phyloP scores from a whole-genome alignment of 2,797 vertebrate genomes.

The Amniataba percoides region DNA sequence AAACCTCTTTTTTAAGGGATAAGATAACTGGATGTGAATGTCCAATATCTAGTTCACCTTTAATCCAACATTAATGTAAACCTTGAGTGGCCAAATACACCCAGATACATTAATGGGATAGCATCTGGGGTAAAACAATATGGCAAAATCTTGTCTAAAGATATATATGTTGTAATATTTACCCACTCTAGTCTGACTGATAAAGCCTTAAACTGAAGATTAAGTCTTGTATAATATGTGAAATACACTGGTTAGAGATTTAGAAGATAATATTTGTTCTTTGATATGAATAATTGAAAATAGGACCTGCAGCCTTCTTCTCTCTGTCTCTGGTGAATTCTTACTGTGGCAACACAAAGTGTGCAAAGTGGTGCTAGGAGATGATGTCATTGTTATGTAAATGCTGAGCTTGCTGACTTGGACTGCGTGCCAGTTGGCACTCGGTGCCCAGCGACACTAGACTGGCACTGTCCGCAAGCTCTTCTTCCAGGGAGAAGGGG shows the following conservation, averaged over 20 bases:
- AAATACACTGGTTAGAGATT: background rate
- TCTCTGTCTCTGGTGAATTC: conserved; percentile 26
- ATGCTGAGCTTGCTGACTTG: conserved; percentile 68
- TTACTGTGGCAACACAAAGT: conserved; percentile 47
- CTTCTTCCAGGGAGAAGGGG: conserved; percentile 15
- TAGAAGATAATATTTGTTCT: background rate
- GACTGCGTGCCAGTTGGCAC: conserved; percentile 79
- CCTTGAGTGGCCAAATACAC: background rate
- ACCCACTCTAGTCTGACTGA: background rate
- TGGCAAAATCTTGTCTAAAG: background rate
- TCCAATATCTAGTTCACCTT: too few species aligned
- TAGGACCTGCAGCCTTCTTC: conserved; percentile 4
- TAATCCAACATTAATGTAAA: background rate
- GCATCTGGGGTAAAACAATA: background rate
- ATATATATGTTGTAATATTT: background rate
- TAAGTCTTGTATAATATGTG: background rate
- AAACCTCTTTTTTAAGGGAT: background rate
- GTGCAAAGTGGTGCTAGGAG: conserved; percentile 52
- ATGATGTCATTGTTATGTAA: conserved; percentile 88
- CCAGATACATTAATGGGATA: background rate
- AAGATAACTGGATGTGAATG: background rate
- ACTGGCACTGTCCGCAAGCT: conserved; percentile 61
- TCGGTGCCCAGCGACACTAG: conserved; percentile 62
- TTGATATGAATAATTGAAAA: conserved; percentile 15
- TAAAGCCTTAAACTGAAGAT: background rate